Percentiles rank a stretch among this genome's conserved stretches.
Evolutionary conservation across 2,797 vertebrate species (phyloP).

Genomic region (Dicrostonyx torquatus): DNA sequence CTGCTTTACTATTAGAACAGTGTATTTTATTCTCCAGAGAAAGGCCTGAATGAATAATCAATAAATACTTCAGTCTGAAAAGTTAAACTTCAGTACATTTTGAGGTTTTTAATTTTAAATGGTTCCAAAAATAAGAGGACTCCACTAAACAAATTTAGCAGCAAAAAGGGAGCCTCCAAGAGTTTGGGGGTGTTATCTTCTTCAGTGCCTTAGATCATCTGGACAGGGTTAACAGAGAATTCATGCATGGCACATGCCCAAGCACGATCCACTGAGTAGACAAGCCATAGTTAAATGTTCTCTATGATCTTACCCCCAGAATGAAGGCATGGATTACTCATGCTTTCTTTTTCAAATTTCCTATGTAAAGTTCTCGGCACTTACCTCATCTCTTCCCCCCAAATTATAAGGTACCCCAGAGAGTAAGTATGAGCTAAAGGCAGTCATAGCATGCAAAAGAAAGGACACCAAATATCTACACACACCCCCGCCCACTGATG

Average conservation of each 20-base stretch:
- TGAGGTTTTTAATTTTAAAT: slow-evolving; percentile 20
- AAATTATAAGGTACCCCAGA: not conserved
- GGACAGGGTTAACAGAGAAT: not conserved
- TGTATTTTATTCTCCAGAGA: not conserved
- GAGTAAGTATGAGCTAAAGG: not conserved
- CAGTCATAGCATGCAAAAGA: not conserved
- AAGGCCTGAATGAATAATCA: not conserved
- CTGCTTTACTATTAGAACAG: not conserved
- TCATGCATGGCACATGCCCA: not conserved
- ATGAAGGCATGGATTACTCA: not conserved
- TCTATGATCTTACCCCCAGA: not conserved
- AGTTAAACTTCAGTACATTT: not conserved
- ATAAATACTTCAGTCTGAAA: not conserved
- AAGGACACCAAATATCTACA: not conserved
- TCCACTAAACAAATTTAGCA: not conserved
- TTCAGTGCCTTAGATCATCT: not conserved
- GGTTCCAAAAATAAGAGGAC: not conserved
- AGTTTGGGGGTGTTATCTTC: not conserved
- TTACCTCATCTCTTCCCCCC: not conserved
- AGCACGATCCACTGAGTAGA: not conserved
- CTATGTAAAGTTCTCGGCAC: not conserved
- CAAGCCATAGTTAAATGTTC: not conserved
- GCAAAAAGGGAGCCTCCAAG: not conserved
- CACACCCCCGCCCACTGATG: no score
- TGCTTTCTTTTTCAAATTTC: not conserved